Base-by-base conservation (phyloP, 2,888 invertebrate species). In the Synergus japonicus region DNA sequence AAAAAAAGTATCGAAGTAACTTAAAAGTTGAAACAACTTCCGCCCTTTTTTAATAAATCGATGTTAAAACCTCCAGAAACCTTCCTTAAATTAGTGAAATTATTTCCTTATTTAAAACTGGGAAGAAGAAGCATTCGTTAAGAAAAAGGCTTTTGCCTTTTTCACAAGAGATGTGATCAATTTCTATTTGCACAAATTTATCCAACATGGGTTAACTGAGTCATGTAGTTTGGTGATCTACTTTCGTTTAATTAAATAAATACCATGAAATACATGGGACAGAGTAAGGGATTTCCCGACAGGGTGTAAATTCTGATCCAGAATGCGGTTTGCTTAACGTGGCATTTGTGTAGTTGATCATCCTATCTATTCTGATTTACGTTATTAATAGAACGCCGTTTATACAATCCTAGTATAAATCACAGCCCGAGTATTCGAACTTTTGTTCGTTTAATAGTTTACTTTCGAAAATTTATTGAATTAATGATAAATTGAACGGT, bases 241-340 rank as follows among this genome's bases (percentile, higher is more conserved):
- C 43, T 41, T 43, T n/a, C 66, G 12, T 3, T 65, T 2, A 15
- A 65, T 66, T 66, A 43, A 66, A 66, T 66, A 66, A 60, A 41
- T 18, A 65, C 41, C 65, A 66, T 66, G n/a, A 66, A 66, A 22
- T 12, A 18, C 22, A 60, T 29, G 12, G 22, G 4, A 60, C 12
- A 60, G 10, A 60, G 60, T 12, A 18, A 60, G 60, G 22, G 60
- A 18, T 60, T 60, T 60, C 60, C 29, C 60, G 60, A 60, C 22
- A 60, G 9, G 22, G 22, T 22, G 22, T 60, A 22, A 60, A 60
- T 60, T 60, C 7, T 60, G 22, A 5, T 60, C 10, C 22, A 60
- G 60, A 22, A 18, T 60, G 60, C 22, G 60, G 60, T 22, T 60
- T 60, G 60, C 22, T 60, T 22, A 12, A 60, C 10, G 22, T 18